Evolutionary conservation across 2,113 vertebrate genomes (phyloP).

Genomic region (Pollimyrus isidori): DNA sequence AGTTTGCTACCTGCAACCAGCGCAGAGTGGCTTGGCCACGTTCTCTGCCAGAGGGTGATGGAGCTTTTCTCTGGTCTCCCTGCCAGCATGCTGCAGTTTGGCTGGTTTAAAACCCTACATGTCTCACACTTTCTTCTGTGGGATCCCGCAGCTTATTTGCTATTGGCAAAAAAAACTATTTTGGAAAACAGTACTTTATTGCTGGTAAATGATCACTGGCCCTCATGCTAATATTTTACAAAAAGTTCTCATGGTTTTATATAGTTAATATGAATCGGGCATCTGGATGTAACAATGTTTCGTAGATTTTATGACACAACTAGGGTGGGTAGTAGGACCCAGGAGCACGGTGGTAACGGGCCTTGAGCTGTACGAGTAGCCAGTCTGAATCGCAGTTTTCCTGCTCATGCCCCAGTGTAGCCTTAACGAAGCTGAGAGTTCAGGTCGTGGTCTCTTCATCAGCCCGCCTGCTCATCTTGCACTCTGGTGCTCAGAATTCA

Average conservation of each 20-base stretch:
- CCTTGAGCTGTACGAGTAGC: neutral
- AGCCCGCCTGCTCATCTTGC: neutral
- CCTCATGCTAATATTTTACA: neutral
- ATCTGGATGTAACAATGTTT: neutral
- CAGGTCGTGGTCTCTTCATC: neutral
- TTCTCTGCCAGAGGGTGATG: neutral
- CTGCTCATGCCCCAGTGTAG: constrained; percentile 16
- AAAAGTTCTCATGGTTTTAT: neutral
- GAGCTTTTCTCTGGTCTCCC: neutral
- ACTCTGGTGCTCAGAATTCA: neutral
- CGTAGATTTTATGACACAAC: neutral
- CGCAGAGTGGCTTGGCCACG: neutral
- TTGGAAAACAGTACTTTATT: neutral
- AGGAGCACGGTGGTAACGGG: neutral
- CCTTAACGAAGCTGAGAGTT: constrained; percentile 31
- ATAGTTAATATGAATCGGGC: neutral
- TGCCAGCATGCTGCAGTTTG: neutral
- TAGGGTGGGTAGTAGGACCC: neutral
- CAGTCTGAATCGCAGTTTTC: neutral
- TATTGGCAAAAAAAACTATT: neutral
- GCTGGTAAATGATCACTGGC: neutral
- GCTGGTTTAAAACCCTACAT: neutral
- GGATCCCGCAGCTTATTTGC: neutral
- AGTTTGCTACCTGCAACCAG: neutral
- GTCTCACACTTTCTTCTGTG: neutral